Evolutionary conservation across 2,113 vertebrate species (phyloP).

Genomic region (Grammomys dolichurus): DNA sequence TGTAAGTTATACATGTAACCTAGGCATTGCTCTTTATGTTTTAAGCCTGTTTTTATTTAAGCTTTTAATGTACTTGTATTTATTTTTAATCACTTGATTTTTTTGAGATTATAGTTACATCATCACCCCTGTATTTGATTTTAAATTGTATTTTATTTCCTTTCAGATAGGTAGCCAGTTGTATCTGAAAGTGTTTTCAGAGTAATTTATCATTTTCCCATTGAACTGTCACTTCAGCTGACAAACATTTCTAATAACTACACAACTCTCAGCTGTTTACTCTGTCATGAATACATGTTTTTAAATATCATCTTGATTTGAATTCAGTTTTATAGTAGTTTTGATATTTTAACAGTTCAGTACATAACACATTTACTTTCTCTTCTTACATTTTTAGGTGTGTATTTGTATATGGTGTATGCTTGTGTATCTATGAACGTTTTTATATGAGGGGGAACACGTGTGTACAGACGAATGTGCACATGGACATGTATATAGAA

Average conservation of each 20-base stretch:
- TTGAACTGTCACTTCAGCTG: neutral
- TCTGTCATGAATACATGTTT: conserved; percentile 7
- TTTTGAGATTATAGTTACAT: neutral
- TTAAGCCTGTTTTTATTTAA: conserved; percentile 17
- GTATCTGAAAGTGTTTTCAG: neutral
- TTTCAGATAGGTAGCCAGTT: neutral
- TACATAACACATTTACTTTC: neutral
- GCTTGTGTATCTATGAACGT: too few species aligned
- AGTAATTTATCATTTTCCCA: neutral
- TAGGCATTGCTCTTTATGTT: conserved; percentile 15
- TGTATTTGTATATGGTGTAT: neutral
- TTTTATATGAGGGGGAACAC: neutral
- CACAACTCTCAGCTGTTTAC: conserved; percentile 14
- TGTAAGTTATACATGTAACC: neutral
- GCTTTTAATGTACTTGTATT: conserved; percentile 30
- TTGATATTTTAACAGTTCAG: neutral
- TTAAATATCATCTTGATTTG: neutral
- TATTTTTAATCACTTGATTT: conserved; percentile 35
- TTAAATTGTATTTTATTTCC: conserved; percentile 4
- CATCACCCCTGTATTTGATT: neutral
- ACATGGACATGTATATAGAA: neutral
- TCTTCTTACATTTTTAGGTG: neutral
- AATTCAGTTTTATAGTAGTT: neutral
- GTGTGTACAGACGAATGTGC: neutral
- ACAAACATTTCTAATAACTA: conserved; percentile 21